phyloP scores from a whole-genome alignment of 2,113 vertebrate species.

The Myanophis thanlyinensis region DNA sequence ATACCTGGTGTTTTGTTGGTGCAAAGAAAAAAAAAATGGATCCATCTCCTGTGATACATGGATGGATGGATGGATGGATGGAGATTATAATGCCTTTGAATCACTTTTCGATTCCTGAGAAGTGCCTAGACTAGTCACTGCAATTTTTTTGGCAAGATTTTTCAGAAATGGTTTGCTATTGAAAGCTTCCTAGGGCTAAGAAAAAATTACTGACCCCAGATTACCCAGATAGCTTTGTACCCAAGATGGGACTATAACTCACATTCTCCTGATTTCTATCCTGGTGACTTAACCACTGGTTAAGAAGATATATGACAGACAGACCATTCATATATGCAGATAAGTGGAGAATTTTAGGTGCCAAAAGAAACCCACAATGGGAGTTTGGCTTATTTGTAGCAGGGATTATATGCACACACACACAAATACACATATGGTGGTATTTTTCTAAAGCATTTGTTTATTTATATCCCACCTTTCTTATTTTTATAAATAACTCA shows the following conservation, averaged over 20 bases:
- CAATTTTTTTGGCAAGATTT: neutral
- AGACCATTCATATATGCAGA: neutral
- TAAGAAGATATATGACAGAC: neutral
- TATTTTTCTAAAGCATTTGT: no score
- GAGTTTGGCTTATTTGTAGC: neutral
- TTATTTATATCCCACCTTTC: no score
- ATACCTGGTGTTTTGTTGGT: neutral
- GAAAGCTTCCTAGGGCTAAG: neutral
- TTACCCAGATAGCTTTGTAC: neutral
- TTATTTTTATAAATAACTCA: no score
- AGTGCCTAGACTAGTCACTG: neutral
- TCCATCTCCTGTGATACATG: neutral
- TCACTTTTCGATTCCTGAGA: neutral
- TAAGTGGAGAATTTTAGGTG: neutral
- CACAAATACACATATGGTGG: no score
- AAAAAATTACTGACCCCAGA: neutral
- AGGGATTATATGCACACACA: neutral
- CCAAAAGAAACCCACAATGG: neutral
- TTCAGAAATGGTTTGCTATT: neutral
- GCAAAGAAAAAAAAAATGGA: neutral
- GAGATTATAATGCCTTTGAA: neutral
- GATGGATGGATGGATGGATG: neutral
- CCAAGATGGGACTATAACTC: neutral
- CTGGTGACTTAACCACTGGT: neutral
- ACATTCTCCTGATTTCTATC: neutral